Percentiles rank a stretch among this genome's conserved stretches.
These are phyloP conservation scores for Drosophila nigritarsus DNA, from an alignment of 2,888 invertebrate species.

Conservation along the genomic window DNA sequence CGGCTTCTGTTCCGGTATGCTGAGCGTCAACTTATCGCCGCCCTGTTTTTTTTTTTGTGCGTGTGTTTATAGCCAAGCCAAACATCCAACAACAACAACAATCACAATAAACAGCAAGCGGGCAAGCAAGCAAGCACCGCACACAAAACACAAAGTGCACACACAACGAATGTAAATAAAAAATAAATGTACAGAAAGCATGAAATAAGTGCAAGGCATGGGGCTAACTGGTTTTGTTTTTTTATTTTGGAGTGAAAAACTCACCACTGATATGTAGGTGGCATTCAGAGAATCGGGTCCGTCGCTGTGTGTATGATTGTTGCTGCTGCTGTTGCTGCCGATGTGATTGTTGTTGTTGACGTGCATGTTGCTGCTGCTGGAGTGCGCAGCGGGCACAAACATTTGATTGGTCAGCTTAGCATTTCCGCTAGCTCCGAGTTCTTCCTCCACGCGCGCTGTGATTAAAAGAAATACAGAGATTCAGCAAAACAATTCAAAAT, in stretches of 20 bases:
- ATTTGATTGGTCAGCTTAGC: slow-evolving; percentile 87
- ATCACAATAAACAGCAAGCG: slow-evolving; percentile 55
- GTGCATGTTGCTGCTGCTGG: slow-evolving; percentile 60
- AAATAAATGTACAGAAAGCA: slow-evolving; percentile 69
- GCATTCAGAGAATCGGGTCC: slow-evolving; percentile 87
- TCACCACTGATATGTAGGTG: slow-evolving; percentile 92
- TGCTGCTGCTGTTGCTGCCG: slow-evolving; percentile 28
- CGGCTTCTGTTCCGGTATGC: slow-evolving; percentile 87
- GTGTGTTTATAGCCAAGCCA: slow-evolving; percentile 42
- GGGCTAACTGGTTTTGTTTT: slow-evolving; percentile 56
- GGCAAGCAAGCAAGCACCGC: slow-evolving; percentile 51
- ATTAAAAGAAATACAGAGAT: not conserved
- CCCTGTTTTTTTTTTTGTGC: slow-evolving; percentile 85
- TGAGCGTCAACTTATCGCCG: slow-evolving; percentile 89
- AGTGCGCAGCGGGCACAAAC: slow-evolving; percentile 86
- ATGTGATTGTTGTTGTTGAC: slow-evolving; percentile 60
- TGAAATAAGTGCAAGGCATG: slow-evolving; percentile 68
- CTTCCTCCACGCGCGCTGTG: slow-evolving; percentile 89
- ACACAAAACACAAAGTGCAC: slow-evolving; percentile 67
- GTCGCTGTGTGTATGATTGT: slow-evolving; percentile 74
- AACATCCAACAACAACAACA: slow-evolving; percentile 35
- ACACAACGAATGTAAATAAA: slow-evolving; percentile 66
- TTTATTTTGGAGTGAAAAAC: slow-evolving; percentile 80
- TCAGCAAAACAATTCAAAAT: not conserved
- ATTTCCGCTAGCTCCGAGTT: slow-evolving; percentile 83